A percentile compares a stretch with the other conserved stretches of the same genome.
Conservation (phyloP, 1,140 invertebrate species). For the Diploscapter pachys region DNA sequence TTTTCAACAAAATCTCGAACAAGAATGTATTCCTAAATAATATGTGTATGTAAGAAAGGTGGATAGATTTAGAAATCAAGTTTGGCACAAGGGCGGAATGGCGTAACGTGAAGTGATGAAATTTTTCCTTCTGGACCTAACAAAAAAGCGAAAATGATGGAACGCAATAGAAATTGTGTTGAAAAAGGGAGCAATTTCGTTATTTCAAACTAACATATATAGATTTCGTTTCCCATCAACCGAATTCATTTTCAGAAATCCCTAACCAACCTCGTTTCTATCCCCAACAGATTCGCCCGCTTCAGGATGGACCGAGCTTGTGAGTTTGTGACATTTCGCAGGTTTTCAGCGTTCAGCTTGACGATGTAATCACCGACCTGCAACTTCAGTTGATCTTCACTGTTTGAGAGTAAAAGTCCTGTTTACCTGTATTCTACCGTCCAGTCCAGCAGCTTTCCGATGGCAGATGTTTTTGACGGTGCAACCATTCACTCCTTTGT, state of each 20-base stretch:
- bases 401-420: background rate
- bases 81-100: slow-evolving; percentile 12
- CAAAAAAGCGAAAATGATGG: slow-evolving; percentile 1
- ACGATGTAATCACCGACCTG: slow-evolving; percentile 62
- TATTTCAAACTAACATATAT: background rate
- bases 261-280: slow-evolving; percentile 45
- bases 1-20: slow-evolving; percentile 20
- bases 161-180: slow-evolving; percentile 11
- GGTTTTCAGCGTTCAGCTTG: slow-evolving; percentile 69
- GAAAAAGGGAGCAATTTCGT: background rate
- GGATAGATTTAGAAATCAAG: too few species aligned
- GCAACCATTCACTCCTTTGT: slow-evolving; percentile 70
- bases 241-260: slow-evolving; percentile 61
- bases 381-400: slow-evolving; percentile 9
- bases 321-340: slow-evolving; percentile 67
- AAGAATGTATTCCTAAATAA: slow-evolving; percentile 8
- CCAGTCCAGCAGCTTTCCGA: slow-evolving; percentile 65
- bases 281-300: slow-evolving; percentile 66
- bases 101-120: slow-evolving; percentile 10
- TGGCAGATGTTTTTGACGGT: slow-evolving; percentile 65
- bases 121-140: too few species aligned
- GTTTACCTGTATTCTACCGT: slow-evolving; percentile 65
- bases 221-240: background rate
- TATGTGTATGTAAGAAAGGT: too few species aligned
- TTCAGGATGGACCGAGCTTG: slow-evolving; percentile 69